Evolutionary conservation across 2,888 invertebrate species (phyloP).

Genomic region (Muschampia staudingeri): DNA sequence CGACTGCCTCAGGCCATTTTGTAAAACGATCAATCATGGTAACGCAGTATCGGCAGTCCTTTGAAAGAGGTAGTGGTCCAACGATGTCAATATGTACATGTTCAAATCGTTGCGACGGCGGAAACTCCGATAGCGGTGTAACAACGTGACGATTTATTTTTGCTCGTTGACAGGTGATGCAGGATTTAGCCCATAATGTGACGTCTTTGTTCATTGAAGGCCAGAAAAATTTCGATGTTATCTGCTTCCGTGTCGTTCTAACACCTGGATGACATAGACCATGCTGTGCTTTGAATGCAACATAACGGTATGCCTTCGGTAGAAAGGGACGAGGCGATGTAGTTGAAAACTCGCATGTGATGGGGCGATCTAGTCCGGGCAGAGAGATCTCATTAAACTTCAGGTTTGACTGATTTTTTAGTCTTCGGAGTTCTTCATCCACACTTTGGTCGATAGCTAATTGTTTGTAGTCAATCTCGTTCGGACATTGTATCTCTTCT

Average conservation of each 20-base stretch:
- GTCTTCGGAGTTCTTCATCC: not conserved
- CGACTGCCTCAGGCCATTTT: not conserved
- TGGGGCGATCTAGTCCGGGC: not conserved
- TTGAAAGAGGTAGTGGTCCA: not conserved
- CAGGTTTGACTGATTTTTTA: not conserved
- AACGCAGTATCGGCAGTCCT: not conserved
- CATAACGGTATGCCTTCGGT: not conserved
- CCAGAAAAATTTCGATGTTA: conserved; percentile 12
- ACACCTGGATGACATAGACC: not conserved
- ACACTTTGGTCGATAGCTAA: not conserved
- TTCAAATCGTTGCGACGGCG: not conserved
- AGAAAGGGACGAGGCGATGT: not conserved
- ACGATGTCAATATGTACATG: not conserved
- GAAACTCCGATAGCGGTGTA: not conserved
- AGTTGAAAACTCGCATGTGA: not conserved
- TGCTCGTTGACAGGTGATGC: not conserved
- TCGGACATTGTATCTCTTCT: conserved; percentile 48
- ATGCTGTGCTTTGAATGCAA: not conserved
- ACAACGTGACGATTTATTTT: not conserved
- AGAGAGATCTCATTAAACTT: not conserved
- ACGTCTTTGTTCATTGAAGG: not conserved
- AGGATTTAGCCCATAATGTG: not conserved
- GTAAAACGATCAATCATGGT: not conserved
- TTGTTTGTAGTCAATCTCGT: not conserved
- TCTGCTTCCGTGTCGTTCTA: not conserved